Evolutionary conservation across 2,113 vertebrate species (phyloP).

Genomic region (Rhea americana): DNA sequence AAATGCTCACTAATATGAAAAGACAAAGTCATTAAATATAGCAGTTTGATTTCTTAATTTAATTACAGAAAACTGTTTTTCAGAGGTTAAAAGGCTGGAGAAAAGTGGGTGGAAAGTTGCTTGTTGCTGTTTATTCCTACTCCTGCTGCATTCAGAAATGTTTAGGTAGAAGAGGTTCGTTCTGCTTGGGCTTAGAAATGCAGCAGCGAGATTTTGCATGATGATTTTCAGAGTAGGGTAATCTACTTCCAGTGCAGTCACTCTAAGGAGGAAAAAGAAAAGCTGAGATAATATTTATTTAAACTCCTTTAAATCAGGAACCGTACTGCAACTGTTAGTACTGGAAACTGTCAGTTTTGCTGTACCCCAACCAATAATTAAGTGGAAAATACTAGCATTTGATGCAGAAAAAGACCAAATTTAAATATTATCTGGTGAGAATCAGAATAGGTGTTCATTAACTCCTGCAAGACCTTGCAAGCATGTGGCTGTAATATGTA

Average conservation of each 20-base stretch:
- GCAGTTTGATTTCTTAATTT: slow-evolving; percentile 6
- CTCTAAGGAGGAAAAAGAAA: slow-evolving; percentile 38
- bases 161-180: neutral
- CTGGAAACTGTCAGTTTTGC: slow-evolving; percentile 49
- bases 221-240: slow-evolving; percentile 52
- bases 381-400: slow-evolving; percentile 50
- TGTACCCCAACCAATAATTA: slow-evolving; percentile 47
- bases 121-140: slow-evolving; percentile 17
- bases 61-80: slow-evolving; percentile 42
- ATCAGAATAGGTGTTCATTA: slow-evolving; percentile 35
- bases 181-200: slow-evolving; percentile 27
- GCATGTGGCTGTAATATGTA: slow-evolving; percentile 21
- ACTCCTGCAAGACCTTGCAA: slow-evolving; percentile 30
- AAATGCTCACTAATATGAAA: slow-evolving; percentile 51
- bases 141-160: neutral
- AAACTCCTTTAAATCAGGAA: slow-evolving; percentile 14
- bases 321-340: neutral
- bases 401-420: slow-evolving; percentile 26
- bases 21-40: slow-evolving; percentile 49
- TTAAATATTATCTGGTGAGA: slow-evolving; percentile 61
- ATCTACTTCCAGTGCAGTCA: slow-evolving; percentile 39
- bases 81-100: neutral
- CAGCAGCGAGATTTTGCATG: slow-evolving; percentile 28
- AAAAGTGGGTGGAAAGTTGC: neutral
- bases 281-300: slow-evolving; percentile 50